These are phyloP conservation scores for Hemibagrus guttatus DNA, from an alignment of 2,797 vertebrate species.

Conservation along the genomic window DNA sequence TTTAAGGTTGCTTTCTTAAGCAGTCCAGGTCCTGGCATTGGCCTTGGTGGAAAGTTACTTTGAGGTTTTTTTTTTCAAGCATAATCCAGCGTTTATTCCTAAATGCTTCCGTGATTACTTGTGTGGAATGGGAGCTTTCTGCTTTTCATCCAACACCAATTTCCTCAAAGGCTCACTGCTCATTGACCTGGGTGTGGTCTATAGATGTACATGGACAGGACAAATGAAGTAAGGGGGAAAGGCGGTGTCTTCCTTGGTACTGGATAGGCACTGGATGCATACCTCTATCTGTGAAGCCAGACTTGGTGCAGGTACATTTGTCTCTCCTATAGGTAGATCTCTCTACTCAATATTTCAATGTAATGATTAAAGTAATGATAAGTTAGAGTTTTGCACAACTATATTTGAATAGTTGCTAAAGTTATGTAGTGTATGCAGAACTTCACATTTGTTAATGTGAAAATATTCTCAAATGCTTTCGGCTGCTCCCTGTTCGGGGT, in stretches of 20 bases:
- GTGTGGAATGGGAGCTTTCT: background rate
- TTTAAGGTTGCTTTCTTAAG: background rate
- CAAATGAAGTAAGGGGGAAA: background rate
- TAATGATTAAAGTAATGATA: too few species aligned
- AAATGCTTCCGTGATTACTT: background rate
- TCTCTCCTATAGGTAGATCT: too few species aligned
- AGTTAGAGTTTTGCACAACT: too few species aligned
- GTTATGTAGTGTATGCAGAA: too few species aligned
- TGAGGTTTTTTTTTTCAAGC: background rate
- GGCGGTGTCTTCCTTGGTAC: background rate
- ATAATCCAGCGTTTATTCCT: background rate
- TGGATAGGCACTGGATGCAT: background rate
- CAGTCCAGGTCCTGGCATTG: background rate
- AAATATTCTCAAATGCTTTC: background rate
- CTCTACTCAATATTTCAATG: background rate
- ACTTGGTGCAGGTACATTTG: background rate
- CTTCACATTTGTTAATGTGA: too few species aligned
- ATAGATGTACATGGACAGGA: background rate
- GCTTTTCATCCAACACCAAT: background rate
- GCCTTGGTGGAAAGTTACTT: background rate
- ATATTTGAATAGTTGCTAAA: too few species aligned
- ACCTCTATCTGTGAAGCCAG: background rate
- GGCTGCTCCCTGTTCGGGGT: too few species aligned
- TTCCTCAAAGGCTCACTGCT: background rate
- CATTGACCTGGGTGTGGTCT: background rate